Base-by-base conservation (phyloP, 2,888 invertebrate species). In the Synergus laeviventris region DNA sequence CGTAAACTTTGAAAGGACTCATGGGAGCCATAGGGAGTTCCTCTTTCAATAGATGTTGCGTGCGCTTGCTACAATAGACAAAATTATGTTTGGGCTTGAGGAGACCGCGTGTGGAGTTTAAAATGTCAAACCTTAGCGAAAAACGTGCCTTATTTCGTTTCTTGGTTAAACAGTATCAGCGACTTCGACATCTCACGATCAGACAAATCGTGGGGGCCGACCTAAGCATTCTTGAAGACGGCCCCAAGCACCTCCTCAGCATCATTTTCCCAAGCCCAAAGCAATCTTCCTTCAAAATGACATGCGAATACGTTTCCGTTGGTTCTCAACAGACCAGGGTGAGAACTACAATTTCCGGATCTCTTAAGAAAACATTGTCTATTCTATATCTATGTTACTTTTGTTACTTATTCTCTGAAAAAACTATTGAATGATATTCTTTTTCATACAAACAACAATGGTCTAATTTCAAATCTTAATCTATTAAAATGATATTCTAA, bases 181-280 rank as follows among this genome's bases (percentile, higher is more conserved):
- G 16, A 31, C 49, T 70, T 49, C 49, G 70, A 49, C 70, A 70
- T 49, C 70, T 70, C 70, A 70, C 70, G 70, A 70, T 70, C 70
- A 31, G 70, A 49, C 24, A 70, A 70, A 49, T 70, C 21, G 49
- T 70, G 49, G 36, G 24, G 70, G 16, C 4, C 49, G 16, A 70
- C 36, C 70, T 70, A 11, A 31, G 70, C 11, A 70, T 70, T 70
- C 49, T 70, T 66, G 14, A 45, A 70, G 66, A 45, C 66, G 66
- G 45, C 31, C 42, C 49, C 31, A 70, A 70, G 31, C 21, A 42
- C 66, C 36, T 70, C 45, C 24, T 31, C 45, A n/a, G n/a, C n/a
- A 49, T 5, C 4, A n/a, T 49, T 70, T 64, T 70, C 49, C 45
- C 70, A 66, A 66, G 66, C 66, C 45, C 62, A 62, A 62, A 38